Base-by-base conservation (phyloP, 2,797 vertebrate species). In the Scarus forsteni region DNA sequence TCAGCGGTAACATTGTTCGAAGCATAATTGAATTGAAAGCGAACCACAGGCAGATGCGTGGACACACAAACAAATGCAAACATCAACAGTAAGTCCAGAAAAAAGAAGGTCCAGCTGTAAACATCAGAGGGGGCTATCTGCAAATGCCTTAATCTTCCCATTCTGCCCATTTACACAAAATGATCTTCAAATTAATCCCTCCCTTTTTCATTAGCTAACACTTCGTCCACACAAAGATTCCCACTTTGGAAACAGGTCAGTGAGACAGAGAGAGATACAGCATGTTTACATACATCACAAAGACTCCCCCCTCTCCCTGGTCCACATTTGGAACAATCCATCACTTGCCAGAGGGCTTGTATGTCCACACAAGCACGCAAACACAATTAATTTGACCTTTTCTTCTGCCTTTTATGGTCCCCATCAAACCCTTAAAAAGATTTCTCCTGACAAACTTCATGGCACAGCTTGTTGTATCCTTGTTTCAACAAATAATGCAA, bases 81-180 rank as follows among this genome's bases (percentile, higher is more conserved):
- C 40, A 48, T 42, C 35, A 45, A 80, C 18, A 64, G 16, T 6
- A 58, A 54, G 60, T 59, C 39, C 45, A 60, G 18, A 19, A 58
- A 27, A 61, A 60, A 64, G 62, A 78, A 79, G 60, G 72, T 84
- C 83, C 81, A 77, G 66, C 52, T 67, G 83, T 79, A 79, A 89
- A 89, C 87, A 79, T 74, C 68, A 89, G 88, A 86, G 89, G 84
- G 86, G 65, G 66, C 77, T 52, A 46, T 84, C 80, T 80, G 60
- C 69, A 76, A 77, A 54, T 46, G 60, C 52, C 57, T 67, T 66
- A 15, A 72, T 73, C 35, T 67, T 66, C 19, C 79, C 54, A 27
- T 13, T 55, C 12, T 62, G 15, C 52, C 69, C 27, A 39, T 51
- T 60, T 43, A n/a, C 39, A 83, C 7, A 65, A 60, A 36, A 73